Conservation (phyloP, 2,113 vertebrate species). For the Puntigrus tetrazona region DNA sequence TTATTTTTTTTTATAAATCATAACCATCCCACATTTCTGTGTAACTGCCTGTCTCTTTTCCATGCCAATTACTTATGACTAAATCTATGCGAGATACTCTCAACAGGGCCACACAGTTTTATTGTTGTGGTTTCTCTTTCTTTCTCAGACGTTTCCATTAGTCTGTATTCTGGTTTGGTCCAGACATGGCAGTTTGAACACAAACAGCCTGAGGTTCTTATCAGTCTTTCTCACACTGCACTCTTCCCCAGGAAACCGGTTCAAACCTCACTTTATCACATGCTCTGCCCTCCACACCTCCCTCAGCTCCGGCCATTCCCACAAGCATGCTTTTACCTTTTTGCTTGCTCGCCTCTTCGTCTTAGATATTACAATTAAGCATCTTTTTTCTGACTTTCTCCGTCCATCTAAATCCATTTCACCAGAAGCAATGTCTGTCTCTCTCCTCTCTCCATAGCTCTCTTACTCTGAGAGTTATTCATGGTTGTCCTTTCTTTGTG, state of each 20-base stretch:
- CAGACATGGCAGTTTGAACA: conserved; percentile 59
- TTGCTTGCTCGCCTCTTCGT: not conserved
- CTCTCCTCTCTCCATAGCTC: not conserved
- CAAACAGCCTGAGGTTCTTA: conserved; percentile 72
- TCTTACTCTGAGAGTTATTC: not conserved
- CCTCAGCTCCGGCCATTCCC: conserved; percentile 38
- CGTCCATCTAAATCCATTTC: not conserved
- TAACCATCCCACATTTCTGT: not conserved
- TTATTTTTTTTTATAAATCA: not conserved
- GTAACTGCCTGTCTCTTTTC: not conserved
- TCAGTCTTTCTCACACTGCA: conserved; percentile 65
- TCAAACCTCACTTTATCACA: conserved; percentile 53
- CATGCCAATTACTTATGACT: not conserved
- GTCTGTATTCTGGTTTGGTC: conserved; percentile 52
- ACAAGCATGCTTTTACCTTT: conserved; percentile 32
- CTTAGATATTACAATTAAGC: not conserved
- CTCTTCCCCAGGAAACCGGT: conserved; percentile 77
- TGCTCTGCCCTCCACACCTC: conserved; percentile 44
- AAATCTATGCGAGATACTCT: conserved; percentile 21
- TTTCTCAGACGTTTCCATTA: conserved; percentile 39
- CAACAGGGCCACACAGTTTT: conserved; percentile 19
- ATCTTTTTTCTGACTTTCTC: not conserved
- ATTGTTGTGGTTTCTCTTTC: conserved; percentile 19
- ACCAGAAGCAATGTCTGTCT: not conserved
- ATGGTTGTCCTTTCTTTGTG: not conserved